These are phyloP conservation scores for Hirundichthys speculiger DNA, from an alignment of 2,113 vertebrate genomes.

Conservation along the genomic window DNA sequence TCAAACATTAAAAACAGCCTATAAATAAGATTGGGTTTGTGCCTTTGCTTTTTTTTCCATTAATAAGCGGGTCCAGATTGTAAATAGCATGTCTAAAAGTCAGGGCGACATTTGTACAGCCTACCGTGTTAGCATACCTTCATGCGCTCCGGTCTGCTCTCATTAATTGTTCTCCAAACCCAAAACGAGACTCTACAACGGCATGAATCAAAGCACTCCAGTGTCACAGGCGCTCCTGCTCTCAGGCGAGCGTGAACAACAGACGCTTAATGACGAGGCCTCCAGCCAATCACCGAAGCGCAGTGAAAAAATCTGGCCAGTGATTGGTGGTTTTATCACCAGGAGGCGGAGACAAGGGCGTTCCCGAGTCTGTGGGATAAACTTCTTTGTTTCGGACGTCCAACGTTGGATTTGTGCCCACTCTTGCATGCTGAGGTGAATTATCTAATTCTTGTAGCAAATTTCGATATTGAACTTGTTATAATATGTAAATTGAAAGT, in stretches of 20 bases:
- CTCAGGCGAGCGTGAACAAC: conserved; percentile 49
- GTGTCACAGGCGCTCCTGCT: conserved; percentile 59
- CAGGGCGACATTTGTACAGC: too few relatives aligned
- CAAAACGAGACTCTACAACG: conserved; percentile 33
- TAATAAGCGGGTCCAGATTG: not conserved
- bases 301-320: conserved; percentile 40
- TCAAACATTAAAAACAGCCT: conserved; percentile 1
- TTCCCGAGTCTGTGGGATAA: conserved; percentile 41
- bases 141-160: conserved; percentile 50
- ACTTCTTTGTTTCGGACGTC: conserved; percentile 77
- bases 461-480: too few relatives aligned
- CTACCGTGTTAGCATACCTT: conserved; percentile 63
- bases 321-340: not conserved
- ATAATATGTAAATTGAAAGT: too few relatives aligned
- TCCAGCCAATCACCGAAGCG: conserved; percentile 56
- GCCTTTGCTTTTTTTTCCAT: conserved; percentile 15
- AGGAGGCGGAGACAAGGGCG: conserved; percentile 41
- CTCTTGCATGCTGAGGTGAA: not conserved
- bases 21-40: not conserved
- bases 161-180: conserved; percentile 51
- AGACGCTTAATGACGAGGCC: conserved; percentile 47
- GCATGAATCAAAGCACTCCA: conserved; percentile 55
- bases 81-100: not conserved
- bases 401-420: conserved; percentile 32
- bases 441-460: not conserved